Evolutionary conservation across 2,113 vertebrate genomes (phyloP), one percentile per base, ranked within the genome.

Genomic region (Ornithorhynchus anatinus): DNA sequence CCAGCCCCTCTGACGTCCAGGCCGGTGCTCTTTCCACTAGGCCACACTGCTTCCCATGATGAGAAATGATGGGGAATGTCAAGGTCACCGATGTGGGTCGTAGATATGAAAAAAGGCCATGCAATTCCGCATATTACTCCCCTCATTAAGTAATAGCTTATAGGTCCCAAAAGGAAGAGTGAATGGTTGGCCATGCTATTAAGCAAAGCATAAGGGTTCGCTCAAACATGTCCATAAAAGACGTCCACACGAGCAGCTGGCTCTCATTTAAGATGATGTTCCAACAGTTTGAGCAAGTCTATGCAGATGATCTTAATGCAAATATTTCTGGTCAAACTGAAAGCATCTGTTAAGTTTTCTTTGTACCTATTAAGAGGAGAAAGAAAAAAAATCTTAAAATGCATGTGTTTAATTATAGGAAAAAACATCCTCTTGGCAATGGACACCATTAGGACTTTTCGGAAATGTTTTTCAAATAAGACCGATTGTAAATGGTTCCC

Each of bases 161-260:
- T n/a, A n/a, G n/a, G n/a, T n/a, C n/a, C n/a, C n/a, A n/a, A n/a
- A n/a, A n/a, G n/a, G n/a, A 51, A 38, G 62, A 65, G 44, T 15
- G 20, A 62, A 32, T 67, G 72, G 56, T 52, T 43, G 16, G 47
- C 69, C 72, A 57, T 52, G 22, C 48, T 69, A 47, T 72, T 19
- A 57, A 70, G 36, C 59, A 17, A 68, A 75, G 57, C 13, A 8
- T 13, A 67, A n/a, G n/a, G 67, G 45, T 75, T 60, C 54, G 67
- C 36, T 27, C 69, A 60, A 85, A 75, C 73, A 67, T 33, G 60
- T 75, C 69, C 51, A 68, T 79, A 78, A 72, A 84, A 91, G 81
- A 88, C 75, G 77, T 69, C 61, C 74, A 56, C 27, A 72, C 62
- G 69, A 84, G 75, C 91, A 93, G 91, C 93, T 90, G 89, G 70